A percentile compares a stretch with the other conserved stretches of the same genome.
Conservation (phyloP, 2,888 invertebrate genomes). For the Kryphioiulus occultus region DNA sequence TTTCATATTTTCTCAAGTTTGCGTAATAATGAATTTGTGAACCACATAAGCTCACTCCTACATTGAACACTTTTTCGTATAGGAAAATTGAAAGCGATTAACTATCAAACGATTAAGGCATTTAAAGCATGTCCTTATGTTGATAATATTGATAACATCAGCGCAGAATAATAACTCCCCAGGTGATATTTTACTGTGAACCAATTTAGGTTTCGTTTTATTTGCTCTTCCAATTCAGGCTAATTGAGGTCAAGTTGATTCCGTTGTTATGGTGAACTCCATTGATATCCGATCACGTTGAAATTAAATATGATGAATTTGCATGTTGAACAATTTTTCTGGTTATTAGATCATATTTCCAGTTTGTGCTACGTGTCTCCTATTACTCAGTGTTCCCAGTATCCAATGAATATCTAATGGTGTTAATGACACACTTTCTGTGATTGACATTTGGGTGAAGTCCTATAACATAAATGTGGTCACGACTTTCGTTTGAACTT, state of each 20-base stretch:
- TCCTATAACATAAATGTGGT: neutral
- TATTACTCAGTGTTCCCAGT: neutral
- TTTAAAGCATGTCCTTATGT: too few species aligned
- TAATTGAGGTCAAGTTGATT: slow-evolving; percentile 20
- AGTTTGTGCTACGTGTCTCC: neutral
- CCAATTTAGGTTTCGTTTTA: too few species aligned
- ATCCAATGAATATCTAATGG: neutral
- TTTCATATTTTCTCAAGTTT: neutral
- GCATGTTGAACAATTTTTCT: neutral
- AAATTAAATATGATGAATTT: neutral
- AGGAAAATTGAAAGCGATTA: too few species aligned
- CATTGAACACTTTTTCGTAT: too few species aligned
- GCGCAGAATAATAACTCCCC: too few species aligned
- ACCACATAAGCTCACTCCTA: too few species aligned
- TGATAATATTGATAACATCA: too few species aligned
- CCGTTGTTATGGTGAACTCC: neutral
- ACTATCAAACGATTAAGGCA: too few species aligned
- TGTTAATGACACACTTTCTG: neutral
- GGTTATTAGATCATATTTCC: neutral
- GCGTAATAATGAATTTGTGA: too few species aligned
- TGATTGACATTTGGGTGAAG: neutral
- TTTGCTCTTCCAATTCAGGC: too few species aligned
- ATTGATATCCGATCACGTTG: neutral
- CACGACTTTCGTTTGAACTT: neutral
- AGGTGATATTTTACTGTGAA: too few species aligned